Base-by-base conservation (phyloP, 2,113 vertebrate genomes). In the Mesembrinibis cayennensis region DNA sequence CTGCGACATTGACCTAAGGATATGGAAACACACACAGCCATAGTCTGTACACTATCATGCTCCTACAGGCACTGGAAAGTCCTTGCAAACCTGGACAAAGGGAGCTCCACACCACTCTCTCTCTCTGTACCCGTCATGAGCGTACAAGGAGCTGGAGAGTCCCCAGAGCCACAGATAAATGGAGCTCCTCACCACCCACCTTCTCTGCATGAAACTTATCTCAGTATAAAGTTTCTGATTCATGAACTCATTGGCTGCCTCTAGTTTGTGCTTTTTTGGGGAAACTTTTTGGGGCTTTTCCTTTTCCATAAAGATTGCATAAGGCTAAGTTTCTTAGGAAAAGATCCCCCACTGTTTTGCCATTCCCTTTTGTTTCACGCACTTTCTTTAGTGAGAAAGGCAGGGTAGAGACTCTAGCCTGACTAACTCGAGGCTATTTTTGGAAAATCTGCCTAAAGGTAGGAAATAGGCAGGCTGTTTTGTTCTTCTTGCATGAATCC, bases 111-210 rank as follows among this genome's bases (percentile, higher is more conserved):
- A 67, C 3, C 38, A 11, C 29, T 36, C 22, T 52, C 26, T 25
- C 11, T 71, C 23, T 52, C 30, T 49, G 4, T 71, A n/a, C 3
- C 8, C 0, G 1, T 52, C 7, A 8, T 45, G 15, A 5, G 25
- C 20, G 66, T 58, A 52, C 22, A 70, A 42, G 36, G 30, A 71
- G 15, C 6, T 74, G 20, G 11, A 65, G 45, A 13, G 32, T 74
- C 10, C 26, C 26, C 36, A 56, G 36, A 47, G 4, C 8, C 25
- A 16, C 4, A 4, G n/a, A 16, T 38, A 70, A 91, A 50, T 23
- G 18, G 36, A 61, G 18, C 4, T 42, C 3, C 6, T 66, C 29
- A 36, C 16, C 56, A 67, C 2, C 6, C 21, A 89, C 9, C 11
- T 82, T 66, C 22, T 49, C n/a, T 25, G 5, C 6, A 2, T 36